phyloP scores from a whole-genome alignment of 35 echinoderm and acorn worm species.

The Lytechinus pictus region DNA sequence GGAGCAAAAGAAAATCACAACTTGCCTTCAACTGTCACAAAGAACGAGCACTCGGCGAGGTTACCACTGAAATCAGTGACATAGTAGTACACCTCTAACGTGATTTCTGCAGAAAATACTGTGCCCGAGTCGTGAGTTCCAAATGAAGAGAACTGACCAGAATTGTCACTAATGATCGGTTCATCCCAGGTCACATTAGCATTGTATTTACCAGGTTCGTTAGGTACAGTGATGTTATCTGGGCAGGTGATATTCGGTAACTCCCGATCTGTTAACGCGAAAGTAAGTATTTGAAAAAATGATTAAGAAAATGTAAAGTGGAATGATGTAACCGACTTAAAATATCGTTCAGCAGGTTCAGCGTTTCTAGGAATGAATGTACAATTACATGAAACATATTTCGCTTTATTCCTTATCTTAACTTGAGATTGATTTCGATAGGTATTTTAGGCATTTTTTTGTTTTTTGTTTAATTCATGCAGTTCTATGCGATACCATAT shows the following conservation, averaged over 20 bases:
- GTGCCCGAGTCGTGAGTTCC: not conserved
- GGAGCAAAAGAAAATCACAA: too few species aligned
- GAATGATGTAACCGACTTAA: too few species aligned
- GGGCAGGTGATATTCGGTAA: slow-evolving; percentile 30
- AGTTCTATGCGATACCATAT: too few species aligned
- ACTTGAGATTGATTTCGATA: too few species aligned
- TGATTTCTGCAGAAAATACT: not conserved
- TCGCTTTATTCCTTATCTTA: too few species aligned
- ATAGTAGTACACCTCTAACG: not conserved
- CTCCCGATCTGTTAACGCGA: slow-evolving; percentile 8
- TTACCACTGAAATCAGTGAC: not conserved
- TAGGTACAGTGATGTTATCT: slow-evolving; percentile 16
- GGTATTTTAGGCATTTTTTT: too few species aligned
- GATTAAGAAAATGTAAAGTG: too few species aligned
- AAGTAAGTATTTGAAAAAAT: too few species aligned
- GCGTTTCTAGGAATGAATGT: too few species aligned
- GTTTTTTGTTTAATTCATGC: too few species aligned
- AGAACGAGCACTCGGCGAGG: not conserved
- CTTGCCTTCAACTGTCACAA: slow-evolving; percentile 44
- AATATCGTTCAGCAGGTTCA: too few species aligned
- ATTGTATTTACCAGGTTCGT: not conserved
- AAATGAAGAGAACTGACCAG: not conserved
- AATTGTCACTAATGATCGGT: slow-evolving; percentile 22
- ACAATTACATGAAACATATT: too few species aligned
- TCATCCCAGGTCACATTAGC: slow-evolving; percentile 38